Percentiles rank a stretch among this genome's conserved stretches.
Conservation (phyloP, 2,888 invertebrate species). For the Aethes cnicana region DNA sequence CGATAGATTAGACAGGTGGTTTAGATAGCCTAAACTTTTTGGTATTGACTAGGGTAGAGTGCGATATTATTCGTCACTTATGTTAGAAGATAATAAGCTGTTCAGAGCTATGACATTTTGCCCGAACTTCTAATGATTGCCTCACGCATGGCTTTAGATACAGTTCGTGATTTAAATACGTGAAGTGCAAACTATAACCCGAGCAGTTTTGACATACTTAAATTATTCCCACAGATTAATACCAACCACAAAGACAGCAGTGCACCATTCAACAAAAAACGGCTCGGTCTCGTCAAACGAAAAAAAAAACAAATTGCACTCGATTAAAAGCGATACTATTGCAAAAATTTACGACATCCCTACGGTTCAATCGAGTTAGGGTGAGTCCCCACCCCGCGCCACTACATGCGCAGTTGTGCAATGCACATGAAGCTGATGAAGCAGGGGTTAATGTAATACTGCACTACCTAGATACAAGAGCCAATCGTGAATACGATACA, state of each 20-base stretch:
- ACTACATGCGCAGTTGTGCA: slow-evolving; percentile 47
- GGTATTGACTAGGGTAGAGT: too few species aligned
- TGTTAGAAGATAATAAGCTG: too few species aligned
- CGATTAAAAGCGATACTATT: slow-evolving; percentile 34
- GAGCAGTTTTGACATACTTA: too few species aligned
- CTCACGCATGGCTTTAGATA: too few species aligned
- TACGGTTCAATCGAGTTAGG: slow-evolving; percentile 63
- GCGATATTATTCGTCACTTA: too few species aligned
- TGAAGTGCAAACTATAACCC: too few species aligned
- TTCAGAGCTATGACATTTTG: too few species aligned
- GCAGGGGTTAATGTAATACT: slow-evolving; percentile 17
- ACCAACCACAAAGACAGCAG: slow-evolving; percentile 3
- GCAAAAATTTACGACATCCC: slow-evolving; percentile 55
- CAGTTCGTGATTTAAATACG: too few species aligned
- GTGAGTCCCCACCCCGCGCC: slow-evolving; percentile 48
- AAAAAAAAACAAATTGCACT: slow-evolving; percentile 4
- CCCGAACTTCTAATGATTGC: too few species aligned
- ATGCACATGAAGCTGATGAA: slow-evolving; percentile 13
- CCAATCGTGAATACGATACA: slow-evolving; percentile 6
- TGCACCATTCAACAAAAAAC: background rate
- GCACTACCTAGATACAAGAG: slow-evolving; percentile 10
- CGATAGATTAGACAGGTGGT: slow-evolving; percentile 46
- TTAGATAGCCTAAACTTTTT: slow-evolving; percentile 23
- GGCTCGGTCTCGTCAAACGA: background rate
- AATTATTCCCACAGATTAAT: too few species aligned